phyloP scores from a whole-genome alignment of 2,113 vertebrate genomes.

The Pachycephala philippinensis region DNA sequence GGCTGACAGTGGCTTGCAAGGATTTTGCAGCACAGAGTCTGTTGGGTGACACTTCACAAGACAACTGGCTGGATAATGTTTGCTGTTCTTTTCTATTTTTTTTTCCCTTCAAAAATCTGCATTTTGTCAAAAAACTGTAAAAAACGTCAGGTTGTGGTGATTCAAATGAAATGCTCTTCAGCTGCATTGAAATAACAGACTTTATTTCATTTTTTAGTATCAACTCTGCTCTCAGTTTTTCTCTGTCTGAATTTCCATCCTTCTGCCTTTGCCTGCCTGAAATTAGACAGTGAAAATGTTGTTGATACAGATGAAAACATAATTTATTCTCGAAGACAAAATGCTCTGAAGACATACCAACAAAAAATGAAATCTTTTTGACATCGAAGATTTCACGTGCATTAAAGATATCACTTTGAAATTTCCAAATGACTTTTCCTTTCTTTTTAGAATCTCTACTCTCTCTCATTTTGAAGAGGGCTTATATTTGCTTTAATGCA shows the following conservation, averaged over 20 bases:
- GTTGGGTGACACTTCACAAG: background rate
- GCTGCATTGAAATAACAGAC: background rate
- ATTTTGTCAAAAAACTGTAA: background rate
- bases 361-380: background rate
- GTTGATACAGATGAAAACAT: background rate
- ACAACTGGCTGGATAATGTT: background rate
- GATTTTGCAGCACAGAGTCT: background rate
- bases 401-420: background rate
- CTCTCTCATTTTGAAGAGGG: background rate
- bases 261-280: background rate
- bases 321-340: constrained; percentile 8
- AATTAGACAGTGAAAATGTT: background rate
- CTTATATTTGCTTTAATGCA: background rate
- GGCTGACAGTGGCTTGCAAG: background rate
- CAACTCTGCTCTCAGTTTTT: background rate
- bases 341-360: background rate
- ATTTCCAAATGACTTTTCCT: background rate
- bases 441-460: background rate
- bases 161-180: background rate
- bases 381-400: background rate
- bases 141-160: background rate
- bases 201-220: background rate
- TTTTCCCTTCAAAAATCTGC: background rate
- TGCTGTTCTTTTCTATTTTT: background rate
- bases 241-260: background rate